Evolutionary conservation across 2,113 vertebrate species (phyloP), one percentile per base, ranked within the genome.

Genomic region (Chloropsis cyanopogon): DNA sequence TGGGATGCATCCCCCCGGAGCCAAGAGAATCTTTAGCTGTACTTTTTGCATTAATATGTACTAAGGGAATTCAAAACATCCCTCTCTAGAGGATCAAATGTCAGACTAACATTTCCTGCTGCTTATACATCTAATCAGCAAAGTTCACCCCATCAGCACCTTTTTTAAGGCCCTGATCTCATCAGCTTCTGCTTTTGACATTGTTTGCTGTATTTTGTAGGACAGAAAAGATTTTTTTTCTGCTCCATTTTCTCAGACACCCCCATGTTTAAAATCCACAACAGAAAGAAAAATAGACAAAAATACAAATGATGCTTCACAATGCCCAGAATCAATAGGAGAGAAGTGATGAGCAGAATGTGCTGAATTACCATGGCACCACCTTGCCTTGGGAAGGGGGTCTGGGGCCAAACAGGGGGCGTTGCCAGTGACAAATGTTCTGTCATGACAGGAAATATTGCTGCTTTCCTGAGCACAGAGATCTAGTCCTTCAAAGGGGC

Each of bases 121-220:
- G 86, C 80, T 95, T 88, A 85, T 29, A 78, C 89, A 93, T 93
- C 92, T 97, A 90, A 97, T 96, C 93, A 96, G 82, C 47, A 93
- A 91, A 92, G 83, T 93, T 96, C 85, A 92, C 79, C 72, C 80
- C 90, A 96, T 95, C 96, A 96, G 95, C 96, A 95, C 82, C 90
- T 94, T 97, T 93, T 90, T 89, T 31, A 92, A 96, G 93, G 88
- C 57, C 71, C 66, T 53, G 60, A 86, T 91, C 63, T 89, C 82
- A 93, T 82, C 81, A 85, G 14, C 42, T 81, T 84, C 65, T 89
- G 60, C 88, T 63, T 93, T 68, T 88, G 78, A 86, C 86, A 71
- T 23, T 61, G 50, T 86, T 84, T 90, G 50, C 64, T 87, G 14
- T 14, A 29, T 77, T 86, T 41, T 79, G 60, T 75, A 82, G 64